A percentile compares a stretch with the other conserved stretches of the same genome.
Evolutionary conservation across 2,113 vertebrate genomes (phyloP).

Genomic region (Collichthys lucidus): DNA sequence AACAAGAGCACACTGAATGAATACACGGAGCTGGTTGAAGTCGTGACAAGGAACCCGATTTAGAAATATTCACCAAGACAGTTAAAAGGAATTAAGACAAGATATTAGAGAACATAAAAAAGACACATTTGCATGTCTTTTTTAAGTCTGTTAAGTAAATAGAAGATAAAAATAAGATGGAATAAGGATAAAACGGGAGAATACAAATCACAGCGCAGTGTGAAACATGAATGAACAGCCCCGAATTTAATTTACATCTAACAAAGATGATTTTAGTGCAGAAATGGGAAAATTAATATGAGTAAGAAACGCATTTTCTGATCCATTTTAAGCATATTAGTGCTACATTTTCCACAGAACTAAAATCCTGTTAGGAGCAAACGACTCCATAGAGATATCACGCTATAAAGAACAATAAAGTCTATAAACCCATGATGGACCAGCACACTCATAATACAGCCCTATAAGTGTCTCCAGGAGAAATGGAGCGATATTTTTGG

Average conservation of each 20-base stretch:
- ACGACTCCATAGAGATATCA: background rate
- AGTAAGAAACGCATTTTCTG: background rate
- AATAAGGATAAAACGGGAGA: no score
- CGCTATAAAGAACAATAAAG: conserved; percentile 5
- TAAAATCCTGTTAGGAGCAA: background rate
- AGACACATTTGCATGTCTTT: background rate
- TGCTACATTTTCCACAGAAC: background rate
- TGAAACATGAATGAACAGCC: no score
- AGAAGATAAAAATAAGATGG: background rate
- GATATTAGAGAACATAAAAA: background rate
- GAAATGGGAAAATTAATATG: background rate
- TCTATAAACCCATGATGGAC: conserved; percentile 15
- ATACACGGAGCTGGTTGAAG: background rate
- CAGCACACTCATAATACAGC: conserved; percentile 4
- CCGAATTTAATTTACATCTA: background rate
- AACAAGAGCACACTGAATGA: background rate
- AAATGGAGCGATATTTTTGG: conserved; percentile 15
- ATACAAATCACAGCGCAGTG: background rate
- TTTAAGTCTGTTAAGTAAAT: background rate
- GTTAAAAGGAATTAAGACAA: background rate
- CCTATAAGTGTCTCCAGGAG: background rate
- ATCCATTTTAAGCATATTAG: background rate
- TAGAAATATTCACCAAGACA: background rate
- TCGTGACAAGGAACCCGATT: background rate
- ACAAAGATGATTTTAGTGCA: background rate